Conservation (phyloP, 2,888 invertebrate genomes). For the Camponotus fellah region DNA sequence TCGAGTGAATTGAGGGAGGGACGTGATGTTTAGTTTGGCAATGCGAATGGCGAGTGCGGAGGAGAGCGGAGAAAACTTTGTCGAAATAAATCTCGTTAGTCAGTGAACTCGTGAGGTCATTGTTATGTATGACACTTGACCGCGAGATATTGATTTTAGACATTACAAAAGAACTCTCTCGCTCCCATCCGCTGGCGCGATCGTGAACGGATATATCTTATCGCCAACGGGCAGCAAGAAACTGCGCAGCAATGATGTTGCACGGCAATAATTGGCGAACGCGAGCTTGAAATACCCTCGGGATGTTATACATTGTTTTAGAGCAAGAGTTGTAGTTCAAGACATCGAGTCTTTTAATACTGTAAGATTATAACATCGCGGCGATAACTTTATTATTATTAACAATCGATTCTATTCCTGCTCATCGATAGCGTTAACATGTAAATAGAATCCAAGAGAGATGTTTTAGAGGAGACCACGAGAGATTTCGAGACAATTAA, state of each 20-base stretch:
- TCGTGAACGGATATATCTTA: slow-evolving; percentile 42
- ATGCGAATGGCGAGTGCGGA: slow-evolving; percentile 53
- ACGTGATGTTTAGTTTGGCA: slow-evolving; percentile 78
- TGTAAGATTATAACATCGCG: not conserved
- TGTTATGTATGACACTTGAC: slow-evolving; percentile 57
- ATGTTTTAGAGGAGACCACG: not conserved
- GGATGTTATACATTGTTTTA: slow-evolving; percentile 9
- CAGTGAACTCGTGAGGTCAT: slow-evolving; percentile 53
- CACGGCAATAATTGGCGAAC: slow-evolving; percentile 37
- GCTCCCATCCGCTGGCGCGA: slow-evolving; percentile 7
- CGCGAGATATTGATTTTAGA: slow-evolving; percentile 50
- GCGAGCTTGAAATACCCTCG: slow-evolving; percentile 1
- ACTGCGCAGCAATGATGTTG: slow-evolving; percentile 21
- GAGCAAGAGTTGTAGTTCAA: not conserved
- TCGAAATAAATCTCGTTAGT: slow-evolving; percentile 63
- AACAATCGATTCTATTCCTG: slow-evolving; percentile 5
- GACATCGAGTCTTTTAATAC: not conserved
- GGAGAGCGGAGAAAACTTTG: slow-evolving; percentile 54
- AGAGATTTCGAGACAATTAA: not conserved
- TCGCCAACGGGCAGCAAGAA: slow-evolving; percentile 7
- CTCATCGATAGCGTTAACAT: not conserved
- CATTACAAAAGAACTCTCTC: slow-evolving; percentile 25
- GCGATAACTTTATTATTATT: slow-evolving; percentile 3
- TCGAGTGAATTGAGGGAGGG: slow-evolving; percentile 63
- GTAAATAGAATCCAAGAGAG: not conserved